A percentile compares a stretch with the other conserved stretches of the same genome.
Evolutionary conservation across 2,888 invertebrate species (phyloP).

Genomic region (Harpalus rubripes): DNA sequence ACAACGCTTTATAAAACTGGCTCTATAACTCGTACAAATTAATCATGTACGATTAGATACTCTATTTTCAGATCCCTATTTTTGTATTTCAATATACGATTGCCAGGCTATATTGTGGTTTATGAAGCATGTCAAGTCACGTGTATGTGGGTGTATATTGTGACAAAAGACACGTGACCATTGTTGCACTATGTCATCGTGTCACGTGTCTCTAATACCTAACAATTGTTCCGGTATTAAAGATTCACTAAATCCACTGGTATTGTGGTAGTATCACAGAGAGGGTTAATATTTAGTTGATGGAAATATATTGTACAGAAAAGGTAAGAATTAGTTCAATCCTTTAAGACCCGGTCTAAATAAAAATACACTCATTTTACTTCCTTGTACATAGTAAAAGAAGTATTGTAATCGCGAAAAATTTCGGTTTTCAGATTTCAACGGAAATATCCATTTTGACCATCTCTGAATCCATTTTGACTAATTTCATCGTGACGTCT

Average conservation of each 20-base stretch:
- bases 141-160: neutral
- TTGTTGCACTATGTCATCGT: slow-evolving; percentile 54
- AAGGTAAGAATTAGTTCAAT: too few species aligned
- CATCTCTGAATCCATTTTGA: too few species aligned
- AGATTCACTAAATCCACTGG: neutral
- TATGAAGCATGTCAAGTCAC: neutral
- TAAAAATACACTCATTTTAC: too few species aligned
- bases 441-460: too few species aligned
- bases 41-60: too few species aligned
- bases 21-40: too few species aligned
- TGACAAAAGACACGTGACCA: slow-evolving; percentile 58
- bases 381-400: too few species aligned
- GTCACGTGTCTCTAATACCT: slow-evolving; percentile 20
- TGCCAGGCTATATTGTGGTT: neutral
- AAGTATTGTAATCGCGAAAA: too few species aligned
- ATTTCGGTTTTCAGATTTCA: too few species aligned
- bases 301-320: neutral
- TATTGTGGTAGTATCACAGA: neutral
- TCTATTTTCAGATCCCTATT: neutral
- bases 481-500: too few species aligned
- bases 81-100: neutral
- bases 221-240: neutral
- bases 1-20: too few species aligned
- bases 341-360: too few species aligned
- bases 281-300: neutral